Conservation (phyloP, 2,797 vertebrate species). For the Vireo griseus region DNA sequence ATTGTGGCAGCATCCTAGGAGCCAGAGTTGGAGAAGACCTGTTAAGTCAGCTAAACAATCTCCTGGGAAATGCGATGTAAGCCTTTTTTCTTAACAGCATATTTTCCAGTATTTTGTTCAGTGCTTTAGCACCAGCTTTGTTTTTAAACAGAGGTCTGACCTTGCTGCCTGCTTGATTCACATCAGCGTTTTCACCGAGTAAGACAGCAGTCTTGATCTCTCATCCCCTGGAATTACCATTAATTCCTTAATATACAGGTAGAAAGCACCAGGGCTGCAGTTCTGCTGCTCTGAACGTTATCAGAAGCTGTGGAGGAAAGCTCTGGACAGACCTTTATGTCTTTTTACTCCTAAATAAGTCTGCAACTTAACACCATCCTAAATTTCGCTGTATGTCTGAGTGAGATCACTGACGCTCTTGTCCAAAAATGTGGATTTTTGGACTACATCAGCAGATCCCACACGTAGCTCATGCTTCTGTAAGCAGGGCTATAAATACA, state of each 20-base stretch:
- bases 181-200: not conserved
- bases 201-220: not conserved
- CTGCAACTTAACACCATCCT: slow-evolving; percentile 11
- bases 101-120: not conserved
- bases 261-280: not conserved
- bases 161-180: not conserved
- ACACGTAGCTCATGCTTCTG: slow-evolving; percentile 46
- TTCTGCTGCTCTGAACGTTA: not conserved
- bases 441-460: slow-evolving; percentile 54
- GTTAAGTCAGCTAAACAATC: not conserved
- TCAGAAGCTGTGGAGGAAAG: not conserved
- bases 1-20: not conserved
- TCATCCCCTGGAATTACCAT: not conserved
- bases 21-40: not conserved
- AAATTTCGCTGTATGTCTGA: not conserved
- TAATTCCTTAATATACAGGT: not conserved
- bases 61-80: not conserved
- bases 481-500: slow-evolving; percentile 66
- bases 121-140: not conserved
- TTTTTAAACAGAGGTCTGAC: slow-evolving; percentile 2
- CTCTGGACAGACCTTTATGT: not conserved
- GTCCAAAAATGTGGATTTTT: slow-evolving; percentile 64
- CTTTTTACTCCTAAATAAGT: not conserved
- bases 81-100: not conserved
- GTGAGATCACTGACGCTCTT: slow-evolving; percentile 20